These are phyloP conservation scores for Mionectes macconnelli DNA, from an alignment of 2,113 vertebrate genomes.

Conservation along the genomic window DNA sequence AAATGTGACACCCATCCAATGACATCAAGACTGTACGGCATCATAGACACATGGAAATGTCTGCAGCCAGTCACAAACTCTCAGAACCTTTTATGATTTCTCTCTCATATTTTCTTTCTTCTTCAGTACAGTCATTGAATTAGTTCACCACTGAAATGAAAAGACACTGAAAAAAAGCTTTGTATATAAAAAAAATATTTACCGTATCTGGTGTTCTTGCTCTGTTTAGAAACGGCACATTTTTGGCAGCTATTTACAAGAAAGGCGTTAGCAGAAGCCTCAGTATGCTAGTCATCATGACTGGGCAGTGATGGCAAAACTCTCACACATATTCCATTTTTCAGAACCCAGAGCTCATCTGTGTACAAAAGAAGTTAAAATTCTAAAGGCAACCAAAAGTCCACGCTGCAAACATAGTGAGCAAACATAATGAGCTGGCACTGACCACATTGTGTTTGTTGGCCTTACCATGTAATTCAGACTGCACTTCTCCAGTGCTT, in stretches of 20 bases:
- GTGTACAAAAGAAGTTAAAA: not conserved
- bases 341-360: not conserved
- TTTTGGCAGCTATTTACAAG: not conserved
- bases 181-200: not conserved
- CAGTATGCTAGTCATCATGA: not conserved
- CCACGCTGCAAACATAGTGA: not conserved
- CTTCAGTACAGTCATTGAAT: not conserved
- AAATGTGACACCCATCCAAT: not conserved
- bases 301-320: not conserved
- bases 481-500: not conserved
- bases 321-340: not conserved
- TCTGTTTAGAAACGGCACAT: not conserved
- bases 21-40: not conserved
- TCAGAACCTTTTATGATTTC: not conserved
- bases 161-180: not conserved
- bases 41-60: not conserved
- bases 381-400: not conserved
- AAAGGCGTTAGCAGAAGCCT: not conserved
- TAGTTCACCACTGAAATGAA: not conserved
- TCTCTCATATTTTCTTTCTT: not conserved
- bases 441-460: not conserved
- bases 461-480: not conserved
- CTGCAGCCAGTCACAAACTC: not conserved
- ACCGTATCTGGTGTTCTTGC: not conserved
- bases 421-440: not conserved